Base-by-base conservation (phyloP, 1,140 invertebrate species). In the Drosophila grimshawi region DNA sequence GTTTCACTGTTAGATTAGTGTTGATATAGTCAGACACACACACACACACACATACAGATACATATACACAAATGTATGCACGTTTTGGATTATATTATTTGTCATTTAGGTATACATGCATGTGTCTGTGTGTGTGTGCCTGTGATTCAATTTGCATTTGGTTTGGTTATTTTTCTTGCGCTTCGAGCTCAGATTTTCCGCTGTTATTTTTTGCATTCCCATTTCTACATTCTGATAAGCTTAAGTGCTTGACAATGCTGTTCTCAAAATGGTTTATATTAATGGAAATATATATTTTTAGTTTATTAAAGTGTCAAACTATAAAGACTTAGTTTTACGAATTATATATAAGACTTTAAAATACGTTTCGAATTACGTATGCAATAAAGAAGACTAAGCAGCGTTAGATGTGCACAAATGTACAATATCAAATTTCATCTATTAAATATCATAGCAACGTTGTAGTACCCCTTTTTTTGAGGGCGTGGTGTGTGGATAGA, bases 1-100 rank as follows among this genome's bases (percentile, higher is more conserved):
- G 72, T 45, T 63, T 57, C 59, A 68, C 64, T 72, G 69, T 71
- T 81, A 78, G 75, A 86, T 86, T 86, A 86, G 81, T 86, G 78
- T 73, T 61, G 57, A 29, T n/a, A 10, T 41, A 30, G 35, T 11
- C 11, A 56, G 8, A 57, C 8, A 33, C 3, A 51, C 55, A 51
- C 45, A 60, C 46, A 30, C 8, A 33, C 3, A 51, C 55, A 51
- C 45, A 60, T 35, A 30, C 4, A 37, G 5, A n/a, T 43, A 51
- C n/a, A n/a, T n/a, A n/a, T n/a, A n/a, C n/a, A n/a, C 48, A 52
- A 7, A 10, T n/a, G 11, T 33, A 2, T 45, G 5, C 11, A 53
- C 49, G 46, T 71, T 63, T 51, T 48, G 46, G 45, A 39, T 55
- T 70, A 56, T 48, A 53, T 39, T 45, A 64, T 70, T 64, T 76